Conservation (phyloP, 1,140 invertebrate species). For the Calosoma granatense region DNA sequence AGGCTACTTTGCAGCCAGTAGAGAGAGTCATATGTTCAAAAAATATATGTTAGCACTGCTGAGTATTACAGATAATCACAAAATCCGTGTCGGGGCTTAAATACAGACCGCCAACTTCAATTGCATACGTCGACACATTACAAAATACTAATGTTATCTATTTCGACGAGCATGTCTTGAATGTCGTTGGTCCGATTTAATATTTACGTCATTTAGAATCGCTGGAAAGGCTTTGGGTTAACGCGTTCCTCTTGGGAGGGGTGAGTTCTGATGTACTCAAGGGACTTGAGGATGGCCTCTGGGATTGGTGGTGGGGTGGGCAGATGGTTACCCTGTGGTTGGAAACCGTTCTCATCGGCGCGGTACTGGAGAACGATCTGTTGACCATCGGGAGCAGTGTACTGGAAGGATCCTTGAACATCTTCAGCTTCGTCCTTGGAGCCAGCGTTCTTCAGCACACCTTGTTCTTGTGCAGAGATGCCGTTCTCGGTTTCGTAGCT, state of each 20-base stretch:
- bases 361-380: slow-evolving; percentile 32
- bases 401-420: slow-evolving; percentile 29
- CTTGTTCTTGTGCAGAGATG: slow-evolving; percentile 41
- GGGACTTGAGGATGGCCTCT: slow-evolving; percentile 36
- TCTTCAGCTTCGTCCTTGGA: slow-evolving; percentile 24
- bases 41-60: not conserved
- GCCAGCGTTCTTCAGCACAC: slow-evolving; percentile 35
- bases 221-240: not conserved
- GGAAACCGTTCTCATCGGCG: slow-evolving; percentile 59
- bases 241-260: slow-evolving; percentile 21
- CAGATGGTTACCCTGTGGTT: slow-evolving; percentile 44
- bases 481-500: slow-evolving; percentile 44
- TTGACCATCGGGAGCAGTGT: slow-evolving; percentile 27
- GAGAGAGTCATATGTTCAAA: not conserved
- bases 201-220: not conserved
- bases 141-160: no score
- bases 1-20: not conserved
- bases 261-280: slow-evolving; percentile 39
- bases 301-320: slow-evolving; percentile 45
- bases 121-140: no score
- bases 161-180: no score
- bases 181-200: no score
- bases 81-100: no score
- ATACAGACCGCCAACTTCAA: no score
- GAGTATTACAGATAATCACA: not conserved